Base-by-base conservation (phyloP, 2,113 vertebrate genomes). In the Archilochus colubris region DNA sequence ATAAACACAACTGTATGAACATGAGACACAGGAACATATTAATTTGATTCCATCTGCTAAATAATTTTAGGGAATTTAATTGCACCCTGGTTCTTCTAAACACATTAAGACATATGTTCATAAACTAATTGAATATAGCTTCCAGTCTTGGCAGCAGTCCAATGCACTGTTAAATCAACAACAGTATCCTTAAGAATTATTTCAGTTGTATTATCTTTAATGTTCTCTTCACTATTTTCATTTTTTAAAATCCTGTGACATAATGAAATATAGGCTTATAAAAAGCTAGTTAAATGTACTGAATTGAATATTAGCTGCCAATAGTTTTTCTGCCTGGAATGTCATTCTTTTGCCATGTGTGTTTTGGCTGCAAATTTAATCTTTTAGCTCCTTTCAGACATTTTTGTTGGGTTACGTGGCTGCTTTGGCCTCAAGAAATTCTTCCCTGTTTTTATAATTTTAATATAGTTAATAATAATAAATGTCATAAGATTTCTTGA, bases 21-120 rank as follows among this genome's bases (percentile, higher is more conserved):
- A 86, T n/a, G 40, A 83, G 88, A 95, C 67, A 77, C 3, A 4
- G 51, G 86, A 81, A 79, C 40, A 51, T 31, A 27, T 62, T 76
- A 23, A 81, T 66, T 38, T 20, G 33, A 78, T 76, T 90, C 91
- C 91, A 86, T 94, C 94, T 89, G 91, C 89, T 93, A 76, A 91
- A 78, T 40, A 51, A 23, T 82, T 82, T 51, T 48, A 80, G 83
- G 91, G 70, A 93, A 61, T 88, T 84, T 88, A 55, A 68, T 82
- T 83, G 87, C 74, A 83, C 80, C 62, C 55, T 0, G 0, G 27
- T 76, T 83, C 79, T 78, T 81, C 57, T 62, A 38, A 67, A 73
- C 59, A 48, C 31, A 15, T 64, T 46, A 89, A 93, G 88, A 90
- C 95, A 73, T 85, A 87, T 91, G 94, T 82, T 95, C 92, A n/a